Evolutionary conservation across 1,140 invertebrate species (phyloP), one percentile per base, ranked within the genome.

Genomic region (Zeugodacus cucurbitae): DNA sequence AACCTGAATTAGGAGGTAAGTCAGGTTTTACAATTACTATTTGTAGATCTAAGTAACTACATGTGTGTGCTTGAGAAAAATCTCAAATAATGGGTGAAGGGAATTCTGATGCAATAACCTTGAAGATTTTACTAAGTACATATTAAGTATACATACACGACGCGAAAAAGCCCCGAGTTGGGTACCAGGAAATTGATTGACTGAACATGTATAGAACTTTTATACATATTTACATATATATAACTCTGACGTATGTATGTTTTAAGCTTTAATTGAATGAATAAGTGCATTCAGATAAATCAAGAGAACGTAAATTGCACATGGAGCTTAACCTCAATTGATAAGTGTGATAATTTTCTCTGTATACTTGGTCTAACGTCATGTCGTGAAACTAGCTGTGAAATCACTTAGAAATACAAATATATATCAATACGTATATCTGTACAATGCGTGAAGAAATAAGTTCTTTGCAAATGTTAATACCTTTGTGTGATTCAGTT

Each of bases 51-150:
- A 54, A 2, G 48, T 17, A 44, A 44, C 3, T 44, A n/a, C n/a
- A n/a, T n/a, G 10, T 54, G 48, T 54, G 48, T 3, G 17, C 14
- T 17, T 54, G 11, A 10, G 11, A 54, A 54, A 54, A 59, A 14
- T 59, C 57, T 44, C 20, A 48, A 48, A 82, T 17, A 20, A n/a
- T 37, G 7, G 11, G 74, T 26, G 74, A 82, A 82, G n/a, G 74
- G 74, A 48, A 82, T 82, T 41, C 74, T 82, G 74, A 82, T 82
- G 74, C 74, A 82, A 82, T 82, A 82, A 48, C 74, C 74, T 82
- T 82, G 41, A 48, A 20, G 74, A 82, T 41, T 82, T 82, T 8
- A 2, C 26, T 48, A 32, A 22, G 8, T 59, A 59, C 20, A 8
- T 59, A 26, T 44, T 82, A 22, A 22, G 74, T 82, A 82, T 82